Evolutionary conservation across 1,140 invertebrate genomes (phyloP).

Genomic region (Proales similis): DNA sequence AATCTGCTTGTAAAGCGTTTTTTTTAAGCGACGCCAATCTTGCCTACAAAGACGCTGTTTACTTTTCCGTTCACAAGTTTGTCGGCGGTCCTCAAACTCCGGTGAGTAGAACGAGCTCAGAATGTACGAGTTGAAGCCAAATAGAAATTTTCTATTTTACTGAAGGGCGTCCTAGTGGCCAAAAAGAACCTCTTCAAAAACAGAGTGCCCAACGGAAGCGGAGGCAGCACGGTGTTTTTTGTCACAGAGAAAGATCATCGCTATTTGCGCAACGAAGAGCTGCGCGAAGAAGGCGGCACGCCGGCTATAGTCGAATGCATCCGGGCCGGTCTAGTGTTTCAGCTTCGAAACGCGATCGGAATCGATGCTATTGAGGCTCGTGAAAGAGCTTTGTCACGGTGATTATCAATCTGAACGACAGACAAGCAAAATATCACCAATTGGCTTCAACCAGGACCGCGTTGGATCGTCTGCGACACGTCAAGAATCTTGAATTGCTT

Average conservation of each 20-base stretch:
- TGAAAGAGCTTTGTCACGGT: not conserved
- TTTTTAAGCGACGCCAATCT: conserved; percentile 56
- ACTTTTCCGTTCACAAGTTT: conserved; percentile 83
- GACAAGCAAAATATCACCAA: not conserved
- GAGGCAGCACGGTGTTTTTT: conserved; percentile 43
- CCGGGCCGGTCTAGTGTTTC: conserved; percentile 74
- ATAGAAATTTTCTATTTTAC: conserved; percentile 5
- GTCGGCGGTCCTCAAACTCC: conserved; percentile 80
- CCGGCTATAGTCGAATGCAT: conserved; percentile 57
- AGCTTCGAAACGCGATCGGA: conserved; percentile 69
- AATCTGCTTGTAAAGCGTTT: conserved; percentile 34
- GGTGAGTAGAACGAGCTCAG: too few species aligned
- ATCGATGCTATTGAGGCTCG: conserved; percentile 46
- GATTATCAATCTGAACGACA: conserved; percentile 6
- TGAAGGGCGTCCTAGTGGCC: conserved; percentile 43
- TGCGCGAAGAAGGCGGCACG: conserved; percentile 42
- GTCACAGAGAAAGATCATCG: conserved; percentile 40
- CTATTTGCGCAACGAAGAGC: conserved; percentile 41
- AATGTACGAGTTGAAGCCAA: not conserved
- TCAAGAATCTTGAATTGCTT: not conserved
- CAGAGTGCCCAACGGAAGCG: conserved; percentile 40
- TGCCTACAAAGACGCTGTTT: conserved; percentile 77
- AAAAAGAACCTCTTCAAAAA: conserved; percentile 43
- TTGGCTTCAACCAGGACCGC: conserved; percentile 7
- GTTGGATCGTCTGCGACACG: conserved; percentile 2